A percentile compares a stretch with the other conserved stretches of the same genome.
These are phyloP conservation scores for Xestia ashworthii DNA, from an alignment of 2,888 invertebrate species.

Conservation along the genomic window DNA sequence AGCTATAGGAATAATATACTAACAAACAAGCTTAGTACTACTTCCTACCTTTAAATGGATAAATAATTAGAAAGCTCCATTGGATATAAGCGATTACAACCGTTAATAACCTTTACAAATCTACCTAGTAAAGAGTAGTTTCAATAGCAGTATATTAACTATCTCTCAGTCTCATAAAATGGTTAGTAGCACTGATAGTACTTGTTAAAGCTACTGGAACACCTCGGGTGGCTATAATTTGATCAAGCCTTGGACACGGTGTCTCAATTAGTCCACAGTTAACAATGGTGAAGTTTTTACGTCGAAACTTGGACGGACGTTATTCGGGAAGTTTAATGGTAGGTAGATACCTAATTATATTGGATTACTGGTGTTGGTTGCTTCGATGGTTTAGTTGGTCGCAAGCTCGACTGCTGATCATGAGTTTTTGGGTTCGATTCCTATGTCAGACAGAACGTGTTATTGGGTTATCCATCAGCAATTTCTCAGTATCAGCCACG, in stretches of 20 bases:
- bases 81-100: constrained; percentile 12
- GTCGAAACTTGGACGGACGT: constrained; percentile 43
- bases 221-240: constrained; percentile 43
- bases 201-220: constrained; percentile 24
- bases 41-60: background rate
- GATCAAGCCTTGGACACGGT: constrained; percentile 44
- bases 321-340: constrained; percentile 44
- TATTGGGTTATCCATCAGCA: background rate
- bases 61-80: constrained; percentile 29
- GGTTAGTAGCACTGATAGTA: constrained; percentile 31
- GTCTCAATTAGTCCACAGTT: constrained; percentile 53
- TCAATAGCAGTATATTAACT: constrained; percentile 29
- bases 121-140: constrained; percentile 5
- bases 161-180: constrained; percentile 13
- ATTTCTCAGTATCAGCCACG: background rate
- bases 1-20: background rate
- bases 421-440: background rate
- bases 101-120: constrained; percentile 1
- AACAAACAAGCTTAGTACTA: background rate
- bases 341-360: constrained; percentile 42
- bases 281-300: constrained; percentile 60
- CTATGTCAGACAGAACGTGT: no score
- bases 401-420: background rate
- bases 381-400: background rate
- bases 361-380: constrained; percentile 19